phyloP scores from a whole-genome alignment of 2,113 vertebrate species.

The Procavia capensis region DNA sequence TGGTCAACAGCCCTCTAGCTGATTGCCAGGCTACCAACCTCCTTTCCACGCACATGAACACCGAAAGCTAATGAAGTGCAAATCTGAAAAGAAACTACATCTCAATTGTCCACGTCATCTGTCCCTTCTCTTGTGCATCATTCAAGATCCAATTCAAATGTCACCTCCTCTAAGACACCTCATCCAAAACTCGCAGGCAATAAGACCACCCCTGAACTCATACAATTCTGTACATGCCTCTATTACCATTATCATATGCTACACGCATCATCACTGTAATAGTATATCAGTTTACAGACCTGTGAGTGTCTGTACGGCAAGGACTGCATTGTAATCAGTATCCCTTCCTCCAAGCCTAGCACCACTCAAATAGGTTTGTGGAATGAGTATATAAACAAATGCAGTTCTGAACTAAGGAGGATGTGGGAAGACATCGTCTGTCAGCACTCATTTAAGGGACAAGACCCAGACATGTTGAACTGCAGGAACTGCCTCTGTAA shows the following conservation, averaged over 20 bases:
- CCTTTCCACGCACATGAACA: conserved; percentile 8
- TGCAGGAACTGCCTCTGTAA: neutral
- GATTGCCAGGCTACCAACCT: neutral
- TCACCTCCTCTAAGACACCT: neutral
- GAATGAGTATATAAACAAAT: neutral
- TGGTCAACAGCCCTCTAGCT: neutral
- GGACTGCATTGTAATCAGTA: neutral
- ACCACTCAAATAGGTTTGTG: neutral
- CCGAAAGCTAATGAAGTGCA: neutral
- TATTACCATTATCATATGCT: neutral
- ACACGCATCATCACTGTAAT: neutral
- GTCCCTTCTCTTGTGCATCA: neutral
- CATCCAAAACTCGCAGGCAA: neutral
- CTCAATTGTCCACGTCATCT: neutral
- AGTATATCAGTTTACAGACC: neutral
- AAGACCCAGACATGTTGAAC: neutral
- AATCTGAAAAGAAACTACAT: conserved; percentile 5
- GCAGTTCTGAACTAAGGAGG: neutral
- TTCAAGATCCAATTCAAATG: neutral
- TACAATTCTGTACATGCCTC: neutral
- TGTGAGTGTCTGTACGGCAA: neutral
- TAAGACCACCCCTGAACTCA: neutral
- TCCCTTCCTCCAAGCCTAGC: neutral
- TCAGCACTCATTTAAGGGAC: neutral
- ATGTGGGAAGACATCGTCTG: neutral